Evolutionary conservation across 2,113 vertebrate genomes (phyloP).

Genomic region (Oophaga pumilio): DNA sequence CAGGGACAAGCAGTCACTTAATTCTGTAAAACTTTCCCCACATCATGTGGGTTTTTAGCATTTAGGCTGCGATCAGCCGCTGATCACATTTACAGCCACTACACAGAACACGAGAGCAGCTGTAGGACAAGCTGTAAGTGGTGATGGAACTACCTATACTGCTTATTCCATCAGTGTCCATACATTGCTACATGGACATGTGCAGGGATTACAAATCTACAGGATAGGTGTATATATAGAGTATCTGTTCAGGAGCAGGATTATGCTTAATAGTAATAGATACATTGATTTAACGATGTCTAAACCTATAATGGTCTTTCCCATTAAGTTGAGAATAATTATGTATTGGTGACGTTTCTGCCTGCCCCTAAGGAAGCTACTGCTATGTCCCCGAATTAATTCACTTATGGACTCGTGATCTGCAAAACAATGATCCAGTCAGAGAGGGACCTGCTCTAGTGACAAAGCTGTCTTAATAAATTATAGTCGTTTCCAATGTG

Average conservation of each 20-base stretch:
- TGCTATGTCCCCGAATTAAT: not conserved
- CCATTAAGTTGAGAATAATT: not conserved
- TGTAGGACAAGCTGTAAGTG: not conserved
- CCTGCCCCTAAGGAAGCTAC: too few species aligned
- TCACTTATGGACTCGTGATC: not conserved
- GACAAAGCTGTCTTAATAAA: conserved; percentile 43
- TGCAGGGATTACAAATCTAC: not conserved
- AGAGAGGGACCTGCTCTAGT: conserved; percentile 10
- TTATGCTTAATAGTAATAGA: too few species aligned
- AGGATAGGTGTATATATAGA: not conserved
- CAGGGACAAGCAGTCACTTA: conserved; percentile 15
- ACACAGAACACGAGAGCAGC: not conserved
- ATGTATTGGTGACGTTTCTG: not conserved
- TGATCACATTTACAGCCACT: not conserved
- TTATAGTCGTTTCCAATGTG: conserved; percentile 49
- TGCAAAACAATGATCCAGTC: conserved; percentile 8
- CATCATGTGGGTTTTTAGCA: conserved; percentile 5
- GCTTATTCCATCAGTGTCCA: not conserved
- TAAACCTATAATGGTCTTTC: not conserved
- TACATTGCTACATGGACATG: not conserved
- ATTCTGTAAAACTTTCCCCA: conserved; percentile 12
- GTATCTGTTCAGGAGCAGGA: too few species aligned
- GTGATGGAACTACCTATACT: not conserved
- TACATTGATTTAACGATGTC: too few species aligned
- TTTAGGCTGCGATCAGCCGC: not conserved